Evolutionary conservation across 2,797 vertebrate genomes (phyloP).

Genomic region (Oryzias sinensis): DNA sequence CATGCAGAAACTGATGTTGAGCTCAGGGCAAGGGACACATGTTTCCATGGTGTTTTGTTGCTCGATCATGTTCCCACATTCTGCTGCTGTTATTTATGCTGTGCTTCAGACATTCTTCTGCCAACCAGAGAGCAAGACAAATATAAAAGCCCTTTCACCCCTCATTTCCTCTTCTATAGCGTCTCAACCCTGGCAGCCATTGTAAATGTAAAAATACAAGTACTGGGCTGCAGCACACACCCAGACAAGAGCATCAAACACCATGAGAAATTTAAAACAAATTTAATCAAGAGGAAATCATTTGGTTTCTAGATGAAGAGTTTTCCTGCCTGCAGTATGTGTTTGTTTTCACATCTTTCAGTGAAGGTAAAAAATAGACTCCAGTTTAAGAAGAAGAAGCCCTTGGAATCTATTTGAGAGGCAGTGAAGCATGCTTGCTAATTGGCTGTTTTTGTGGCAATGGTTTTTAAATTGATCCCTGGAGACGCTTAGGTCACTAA

Average conservation of each 20-base stretch:
- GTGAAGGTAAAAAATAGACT: slow-evolving; percentile 47
- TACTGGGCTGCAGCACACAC: too few relatives aligned
- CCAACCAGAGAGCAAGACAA: slow-evolving; percentile 59
- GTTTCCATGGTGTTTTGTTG: slow-evolving; percentile 85
- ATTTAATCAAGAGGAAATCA: slow-evolving; percentile 77
- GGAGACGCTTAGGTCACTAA: slow-evolving; percentile 77
- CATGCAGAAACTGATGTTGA: slow-evolving; percentile 96
- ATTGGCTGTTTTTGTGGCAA: slow-evolving; percentile 78
- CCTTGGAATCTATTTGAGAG: slow-evolving; percentile 66
- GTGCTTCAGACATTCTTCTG: slow-evolving; percentile 72
- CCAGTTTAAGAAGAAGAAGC: slow-evolving; percentile 71
- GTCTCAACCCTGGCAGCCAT: slow-evolving; percentile 68
- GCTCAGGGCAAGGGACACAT: slow-evolving; percentile 80
- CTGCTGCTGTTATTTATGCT: slow-evolving; percentile 57
- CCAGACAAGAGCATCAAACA: slow-evolving; percentile 50
- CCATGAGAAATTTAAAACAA: slow-evolving; percentile 48
- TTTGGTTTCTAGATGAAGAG: slow-evolving; percentile 74
- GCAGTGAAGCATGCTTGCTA: slow-evolving; percentile 69
- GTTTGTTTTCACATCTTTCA: slow-evolving; percentile 57
- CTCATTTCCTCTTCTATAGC: slow-evolving; percentile 43
- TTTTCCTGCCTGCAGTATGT: slow-evolving; percentile 62
- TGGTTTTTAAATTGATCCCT: slow-evolving; percentile 78
- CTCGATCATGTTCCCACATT: slow-evolving; percentile 78
- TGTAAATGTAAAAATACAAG: slow-evolving; percentile 26
- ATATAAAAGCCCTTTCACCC: slow-evolving; percentile 47